These are phyloP conservation scores for Melanerpes aurifrons DNA, from an alignment of 2,113 vertebrate genomes.

Conservation along the genomic window DNA sequence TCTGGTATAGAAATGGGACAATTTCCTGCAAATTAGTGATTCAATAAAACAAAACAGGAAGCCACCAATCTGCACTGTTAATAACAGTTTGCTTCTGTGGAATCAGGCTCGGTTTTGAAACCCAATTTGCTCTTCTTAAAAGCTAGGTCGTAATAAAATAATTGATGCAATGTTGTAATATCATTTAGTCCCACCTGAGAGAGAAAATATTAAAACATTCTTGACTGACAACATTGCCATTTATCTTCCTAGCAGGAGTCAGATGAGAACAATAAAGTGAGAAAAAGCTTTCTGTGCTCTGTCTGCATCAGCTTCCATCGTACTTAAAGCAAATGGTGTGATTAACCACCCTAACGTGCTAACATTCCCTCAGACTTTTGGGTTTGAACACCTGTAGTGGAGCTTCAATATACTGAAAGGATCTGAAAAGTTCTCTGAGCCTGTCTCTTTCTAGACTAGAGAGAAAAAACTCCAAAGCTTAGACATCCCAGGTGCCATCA, in stretches of 20 bases:
- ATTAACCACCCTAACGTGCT: neutral
- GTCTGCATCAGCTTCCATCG: neutral
- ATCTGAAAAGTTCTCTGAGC: neutral
- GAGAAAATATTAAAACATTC: slow-evolving; percentile 18
- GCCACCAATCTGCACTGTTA: neutral
- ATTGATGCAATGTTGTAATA: neutral
- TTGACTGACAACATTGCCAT: slow-evolving; percentile 39
- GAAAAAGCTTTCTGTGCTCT: neutral
- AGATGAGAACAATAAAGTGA: neutral
- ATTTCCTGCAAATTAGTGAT: neutral
- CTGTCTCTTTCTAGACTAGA: neutral
- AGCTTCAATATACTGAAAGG: neutral
- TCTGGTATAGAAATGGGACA: neutral
- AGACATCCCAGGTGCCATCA: slow-evolving; percentile 40
- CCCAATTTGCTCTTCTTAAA: neutral
- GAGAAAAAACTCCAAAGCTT: neutral
- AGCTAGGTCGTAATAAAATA: neutral
- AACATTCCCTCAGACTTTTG: neutral
- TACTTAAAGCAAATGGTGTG: neutral
- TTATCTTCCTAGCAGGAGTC: slow-evolving; percentile 10
- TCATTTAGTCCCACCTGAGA: neutral
- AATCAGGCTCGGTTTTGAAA: neutral
- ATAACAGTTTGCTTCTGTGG: neutral
- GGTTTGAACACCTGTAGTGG: neutral
- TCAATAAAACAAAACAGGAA: neutral